phyloP scores from a whole-genome alignment of 2,888 invertebrate genomes.

The Ormia ochracea region DNA sequence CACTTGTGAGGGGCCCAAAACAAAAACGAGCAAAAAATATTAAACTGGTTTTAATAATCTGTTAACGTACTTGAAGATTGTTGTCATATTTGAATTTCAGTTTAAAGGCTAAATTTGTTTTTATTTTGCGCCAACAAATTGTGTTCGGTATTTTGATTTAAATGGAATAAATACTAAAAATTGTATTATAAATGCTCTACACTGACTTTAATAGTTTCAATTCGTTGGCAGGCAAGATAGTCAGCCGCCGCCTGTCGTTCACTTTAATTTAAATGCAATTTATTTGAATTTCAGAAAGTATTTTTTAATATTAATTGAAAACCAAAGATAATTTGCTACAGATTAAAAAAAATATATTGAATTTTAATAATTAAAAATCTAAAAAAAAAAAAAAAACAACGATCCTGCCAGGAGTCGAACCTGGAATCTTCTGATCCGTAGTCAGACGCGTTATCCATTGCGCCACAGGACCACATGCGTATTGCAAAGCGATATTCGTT shows the following conservation, averaged over 20 bases:
- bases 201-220: constrained; percentile 28
- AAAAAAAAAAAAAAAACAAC: constrained; percentile 52
- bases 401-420: constrained; percentile 78
- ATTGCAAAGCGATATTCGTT: rapidly evolving
- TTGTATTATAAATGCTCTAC: constrained; percentile 22
- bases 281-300: constrained; percentile 16
- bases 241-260: too few species aligned
- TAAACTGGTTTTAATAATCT: constrained; percentile 39
- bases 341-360: neutral
- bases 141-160: neutral
- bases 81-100: constrained; percentile 2
- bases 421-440: constrained; percentile 78
- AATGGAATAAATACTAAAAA: neutral
- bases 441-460: constrained; percentile 78
- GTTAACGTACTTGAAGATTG: neutral
- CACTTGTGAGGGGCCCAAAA: neutral
- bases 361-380: neutral
- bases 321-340: neutral
- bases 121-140: neutral
- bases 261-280: constrained; percentile 46
- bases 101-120: neutral
- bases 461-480: constrained; percentile 76
- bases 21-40: neutral
- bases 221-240: constrained; percentile 46
- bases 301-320: neutral